Conservation (phyloP, 2,888 invertebrate species). For the Dorcus parallelipipedus region DNA sequence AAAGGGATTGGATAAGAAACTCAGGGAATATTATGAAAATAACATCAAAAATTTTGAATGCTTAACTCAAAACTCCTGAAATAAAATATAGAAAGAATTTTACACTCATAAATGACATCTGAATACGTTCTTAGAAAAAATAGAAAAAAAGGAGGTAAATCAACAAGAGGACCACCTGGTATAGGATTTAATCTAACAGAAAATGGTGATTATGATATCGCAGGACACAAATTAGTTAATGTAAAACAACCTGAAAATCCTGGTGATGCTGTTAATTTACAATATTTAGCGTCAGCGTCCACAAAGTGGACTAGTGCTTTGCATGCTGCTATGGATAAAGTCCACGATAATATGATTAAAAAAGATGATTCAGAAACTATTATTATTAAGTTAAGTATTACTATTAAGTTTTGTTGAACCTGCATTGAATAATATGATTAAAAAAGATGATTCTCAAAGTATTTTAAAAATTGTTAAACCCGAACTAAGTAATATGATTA, state of each 20-base stretch:
- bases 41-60: constrained; percentile 7
- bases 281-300: too few species aligned
- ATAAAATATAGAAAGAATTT: constrained; percentile 13
- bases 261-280: too few species aligned
- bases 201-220: constrained; percentile 15
- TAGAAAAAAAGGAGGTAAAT: constrained; percentile 10
- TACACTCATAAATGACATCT: constrained; percentile 4
- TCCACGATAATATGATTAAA: too few species aligned
- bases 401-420: not conserved
- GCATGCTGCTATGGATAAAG: too few species aligned
- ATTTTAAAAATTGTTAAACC: not conserved
- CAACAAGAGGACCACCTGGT: constrained; percentile 15
- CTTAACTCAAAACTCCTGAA: constrained; percentile 10
- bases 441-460: not conserved
- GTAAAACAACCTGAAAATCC: constrained; percentile 1
- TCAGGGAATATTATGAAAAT: constrained; percentile 5
- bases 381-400: too few species aligned
- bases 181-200: constrained; percentile 15
- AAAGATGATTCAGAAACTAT: not conserved
- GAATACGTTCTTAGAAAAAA: constrained; percentile 4
- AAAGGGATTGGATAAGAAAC: constrained; percentile 9
- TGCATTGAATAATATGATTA: not conserved
- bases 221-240: too few species aligned
- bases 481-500: not conserved
- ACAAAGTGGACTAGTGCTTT: too few species aligned